Conservation (phyloP, 2,797 vertebrate species). For the Petrocephalus schoutedeni region DNA sequence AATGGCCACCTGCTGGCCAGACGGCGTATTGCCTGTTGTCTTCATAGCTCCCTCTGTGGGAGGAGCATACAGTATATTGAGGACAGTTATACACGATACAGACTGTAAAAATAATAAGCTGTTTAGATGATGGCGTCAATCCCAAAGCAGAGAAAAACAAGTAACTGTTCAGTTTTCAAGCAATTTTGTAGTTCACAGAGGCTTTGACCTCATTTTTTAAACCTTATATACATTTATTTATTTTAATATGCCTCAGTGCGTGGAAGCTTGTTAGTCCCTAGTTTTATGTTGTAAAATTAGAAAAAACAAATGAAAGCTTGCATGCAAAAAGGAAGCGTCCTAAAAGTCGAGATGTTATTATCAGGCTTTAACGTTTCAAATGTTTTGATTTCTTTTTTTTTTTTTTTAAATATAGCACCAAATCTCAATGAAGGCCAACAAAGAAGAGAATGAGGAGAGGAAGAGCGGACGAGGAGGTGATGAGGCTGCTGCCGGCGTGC, state of each 20-base stretch:
- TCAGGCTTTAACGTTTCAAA: not conserved
- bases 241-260: not conserved
- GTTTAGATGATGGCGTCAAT: not conserved
- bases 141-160: not conserved
- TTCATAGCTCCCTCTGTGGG: not conserved
- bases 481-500: conserved; percentile 36
- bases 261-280: not conserved
- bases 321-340: not conserved
- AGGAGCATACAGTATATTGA: not conserved
- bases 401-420: conserved; percentile 10
- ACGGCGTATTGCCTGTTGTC: not conserved
- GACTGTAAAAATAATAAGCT: not conserved
- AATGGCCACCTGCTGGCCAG: not conserved
- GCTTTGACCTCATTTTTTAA: not conserved
- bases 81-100: not conserved
- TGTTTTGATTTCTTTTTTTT: not conserved
- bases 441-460: conserved; percentile 35
- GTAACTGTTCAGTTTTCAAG: not conserved
- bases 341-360: not conserved
- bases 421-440: conserved; percentile 27
- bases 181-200: not conserved
- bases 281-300: not conserved
- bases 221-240: not conserved
- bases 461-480: not conserved
- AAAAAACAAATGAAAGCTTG: not conserved